phyloP scores from a whole-genome alignment of 2,113 vertebrate genomes.

The Upupa epops region DNA sequence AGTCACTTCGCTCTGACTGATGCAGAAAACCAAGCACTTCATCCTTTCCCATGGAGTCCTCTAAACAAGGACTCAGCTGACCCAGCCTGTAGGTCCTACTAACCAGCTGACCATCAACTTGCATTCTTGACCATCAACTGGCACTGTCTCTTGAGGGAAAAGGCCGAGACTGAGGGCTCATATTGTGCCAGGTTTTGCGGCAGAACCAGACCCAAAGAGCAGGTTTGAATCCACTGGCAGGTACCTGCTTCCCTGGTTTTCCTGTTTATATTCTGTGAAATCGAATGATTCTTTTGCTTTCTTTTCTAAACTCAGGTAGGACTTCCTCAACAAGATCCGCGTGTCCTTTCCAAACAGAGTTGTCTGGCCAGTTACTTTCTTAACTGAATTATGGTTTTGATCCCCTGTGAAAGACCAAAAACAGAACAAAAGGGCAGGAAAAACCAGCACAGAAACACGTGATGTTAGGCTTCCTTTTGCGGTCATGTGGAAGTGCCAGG shows the following conservation, averaged over 20 bases:
- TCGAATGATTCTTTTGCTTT: neutral
- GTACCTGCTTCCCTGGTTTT: neutral
- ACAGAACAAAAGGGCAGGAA: neutral
- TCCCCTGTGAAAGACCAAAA: neutral
- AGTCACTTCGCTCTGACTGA: accelerated
- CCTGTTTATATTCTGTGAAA: neutral
- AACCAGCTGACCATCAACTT: neutral
- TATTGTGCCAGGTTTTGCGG: neutral
- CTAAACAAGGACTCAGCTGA: neutral
- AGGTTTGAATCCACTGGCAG: neutral
- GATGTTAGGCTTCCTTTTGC: neutral
- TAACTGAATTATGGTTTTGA: neutral
- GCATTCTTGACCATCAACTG: neutral
- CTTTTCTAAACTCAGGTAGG: neutral
- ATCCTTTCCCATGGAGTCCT: neutral
- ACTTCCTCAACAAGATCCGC: neutral
- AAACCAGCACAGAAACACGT: neutral
- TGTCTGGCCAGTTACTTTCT: neutral
- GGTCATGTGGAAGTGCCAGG: accelerated
- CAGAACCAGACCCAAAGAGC: neutral
- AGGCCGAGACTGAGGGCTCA: neutral
- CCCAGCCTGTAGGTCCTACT: neutral
- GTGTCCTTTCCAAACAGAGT: neutral
- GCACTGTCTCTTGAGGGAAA: neutral
- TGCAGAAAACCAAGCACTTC: neutral